Evolutionary conservation across 2,888 invertebrate species (phyloP), one percentile per base, ranked within the genome.

Genomic region (Siphonodentalium dalli): DNA sequence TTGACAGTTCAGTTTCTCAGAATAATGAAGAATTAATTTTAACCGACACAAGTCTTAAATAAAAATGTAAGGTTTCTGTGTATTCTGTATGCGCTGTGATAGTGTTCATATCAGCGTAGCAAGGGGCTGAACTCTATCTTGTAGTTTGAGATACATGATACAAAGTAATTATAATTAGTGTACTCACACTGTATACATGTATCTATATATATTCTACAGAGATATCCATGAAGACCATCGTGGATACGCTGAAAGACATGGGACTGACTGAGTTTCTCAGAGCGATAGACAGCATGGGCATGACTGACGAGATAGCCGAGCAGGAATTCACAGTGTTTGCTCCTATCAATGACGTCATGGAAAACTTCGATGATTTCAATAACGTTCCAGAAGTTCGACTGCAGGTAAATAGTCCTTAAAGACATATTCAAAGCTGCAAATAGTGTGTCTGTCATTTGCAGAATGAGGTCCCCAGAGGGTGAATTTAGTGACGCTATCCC

Each of bases 241-340:
- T 84, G 38, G 84, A 85, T 31, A 86, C 87, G 0, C 83, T 87
- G 23, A 82, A 83, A 35, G 85, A 86, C 44, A 75, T 88, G 70
- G 86, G 85, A 27, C 85, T 85, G 40, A 85, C 83, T 50, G 86
- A 87, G 74, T 88, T 88, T 74, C 81, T 85, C 34, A 82, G 83
- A 41, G 71, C 72, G 7, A 54, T 69, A 29, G 52, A 63, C 18
- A 68, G 66, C 1, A 82, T 87, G 61, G 83, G 86, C 13, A 83
- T 84, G 61, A 83, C 81, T 20, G 83, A 85, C 7, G 85, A 85
- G 3, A 69, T 87, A 43, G 18, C 41, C 4, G 82, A 84, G 15
- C 82, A 83, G 5, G 60, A 72, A 57, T 60, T 72, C 44, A 75
- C 75, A 0, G 46, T 75, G 23, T 75, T 75, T 53, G 72, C 67